phyloP scores from a whole-genome alignment of 2,113 vertebrate species.

The Okapia johnstoni region DNA sequence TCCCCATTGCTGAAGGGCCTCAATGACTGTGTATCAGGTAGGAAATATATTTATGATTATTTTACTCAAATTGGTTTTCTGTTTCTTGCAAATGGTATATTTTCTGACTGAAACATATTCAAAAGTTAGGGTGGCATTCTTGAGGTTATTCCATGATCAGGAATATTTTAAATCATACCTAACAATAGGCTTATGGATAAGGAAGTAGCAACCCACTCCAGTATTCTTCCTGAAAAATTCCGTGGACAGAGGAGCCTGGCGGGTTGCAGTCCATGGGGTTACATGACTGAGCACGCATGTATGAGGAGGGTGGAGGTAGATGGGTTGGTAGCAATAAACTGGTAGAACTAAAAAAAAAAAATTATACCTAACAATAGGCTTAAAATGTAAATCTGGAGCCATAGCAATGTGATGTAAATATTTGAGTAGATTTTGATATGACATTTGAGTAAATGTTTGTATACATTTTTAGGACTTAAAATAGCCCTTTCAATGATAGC shows the following conservation, averaged over 20 bases:
- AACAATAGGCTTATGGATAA: not conserved
- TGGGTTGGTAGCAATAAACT: not conserved
- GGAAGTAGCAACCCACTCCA: not conserved
- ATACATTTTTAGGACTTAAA: not conserved
- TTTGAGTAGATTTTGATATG: conserved; percentile 16
- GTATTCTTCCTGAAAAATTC: not conserved
- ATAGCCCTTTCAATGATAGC: not conserved
- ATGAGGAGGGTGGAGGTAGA: not conserved
- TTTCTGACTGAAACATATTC: not conserved
- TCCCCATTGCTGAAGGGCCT: conserved; percentile 26
- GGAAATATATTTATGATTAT: conserved; percentile 29
- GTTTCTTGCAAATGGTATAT: conserved; percentile 18
- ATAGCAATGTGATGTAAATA: conserved; percentile 26
- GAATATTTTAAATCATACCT: conserved; percentile 3
- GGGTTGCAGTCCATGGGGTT: not conserved
- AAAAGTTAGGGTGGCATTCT: not conserved
- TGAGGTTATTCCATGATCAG: not conserved
- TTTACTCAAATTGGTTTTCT: conserved; percentile 11
- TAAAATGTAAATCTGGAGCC: not conserved
- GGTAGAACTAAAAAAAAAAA: not conserved
- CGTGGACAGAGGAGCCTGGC: not conserved
- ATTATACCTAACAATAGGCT: not conserved
- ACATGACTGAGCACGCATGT: not conserved
- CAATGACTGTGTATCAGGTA: conserved; percentile 73
- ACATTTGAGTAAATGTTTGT: not conserved